A percentile compares a stretch with the other conserved stretches of the same genome.
phyloP scores from a whole-genome alignment of 2,888 invertebrate genomes.

The Amphimallon solstitiale region DNA sequence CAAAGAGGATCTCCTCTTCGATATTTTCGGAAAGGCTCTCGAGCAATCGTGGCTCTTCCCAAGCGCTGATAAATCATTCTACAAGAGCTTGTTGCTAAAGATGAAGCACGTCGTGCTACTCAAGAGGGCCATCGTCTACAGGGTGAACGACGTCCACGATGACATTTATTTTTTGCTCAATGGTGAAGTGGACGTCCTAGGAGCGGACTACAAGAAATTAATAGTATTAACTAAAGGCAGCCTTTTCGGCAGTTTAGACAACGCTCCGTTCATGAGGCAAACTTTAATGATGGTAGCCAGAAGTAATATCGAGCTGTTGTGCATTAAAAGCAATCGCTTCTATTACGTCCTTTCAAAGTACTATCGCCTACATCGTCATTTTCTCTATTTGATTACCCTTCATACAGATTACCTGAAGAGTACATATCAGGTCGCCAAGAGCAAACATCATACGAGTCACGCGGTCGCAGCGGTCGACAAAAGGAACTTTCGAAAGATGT shows the following conservation, averaged over 20 bases:
- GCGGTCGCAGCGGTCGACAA: background rate
- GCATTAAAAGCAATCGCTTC: conserved; percentile 41
- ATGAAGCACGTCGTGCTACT: conserved; percentile 39
- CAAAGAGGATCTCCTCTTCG: conserved; percentile 45
- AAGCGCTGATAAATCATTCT: conserved; percentile 40
- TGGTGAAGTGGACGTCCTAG: conserved; percentile 49
- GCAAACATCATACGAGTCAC: background rate
- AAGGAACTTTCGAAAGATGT: background rate
- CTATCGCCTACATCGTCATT: conserved; percentile 35
- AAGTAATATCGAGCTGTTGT: conserved; percentile 47
- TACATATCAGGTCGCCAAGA: background rate
- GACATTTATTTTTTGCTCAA: conserved; percentile 45
- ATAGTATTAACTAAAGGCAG: conserved; percentile 44
- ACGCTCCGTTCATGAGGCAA: conserved; percentile 42
- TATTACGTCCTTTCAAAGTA: conserved; percentile 44
- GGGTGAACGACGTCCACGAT: conserved; percentile 46
- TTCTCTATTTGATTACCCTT: conserved; percentile 32
- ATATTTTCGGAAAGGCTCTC: conserved; percentile 41
- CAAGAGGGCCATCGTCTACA: conserved; percentile 35
- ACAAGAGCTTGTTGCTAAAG: conserved; percentile 41
- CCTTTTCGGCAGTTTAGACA: conserved; percentile 48
- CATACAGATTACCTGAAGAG: conserved; percentile 43
- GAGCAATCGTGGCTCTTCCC: conserved; percentile 38
- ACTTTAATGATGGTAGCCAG: conserved; percentile 49
- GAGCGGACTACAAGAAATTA: conserved; percentile 46